Conservation (phyloP, 2,113 vertebrate species). For the Todiramphus saurophagus region DNA sequence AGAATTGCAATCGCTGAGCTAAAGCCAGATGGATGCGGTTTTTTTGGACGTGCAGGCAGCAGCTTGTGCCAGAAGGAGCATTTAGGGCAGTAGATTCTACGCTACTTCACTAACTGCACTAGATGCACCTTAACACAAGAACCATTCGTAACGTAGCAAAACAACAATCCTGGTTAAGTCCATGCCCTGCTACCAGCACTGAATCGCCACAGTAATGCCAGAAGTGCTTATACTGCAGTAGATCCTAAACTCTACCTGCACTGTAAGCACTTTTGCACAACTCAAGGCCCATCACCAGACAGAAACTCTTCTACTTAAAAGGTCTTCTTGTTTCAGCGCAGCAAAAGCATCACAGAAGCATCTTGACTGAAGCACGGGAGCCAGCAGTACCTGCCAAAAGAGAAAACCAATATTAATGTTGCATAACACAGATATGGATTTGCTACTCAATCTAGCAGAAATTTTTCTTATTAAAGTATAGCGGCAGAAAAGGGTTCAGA, state of each 20-base stretch:
- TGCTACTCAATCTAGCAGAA: not conserved
- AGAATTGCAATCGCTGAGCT: not conserved
- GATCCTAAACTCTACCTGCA: constrained; percentile 82
- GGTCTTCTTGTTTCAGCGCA: not conserved
- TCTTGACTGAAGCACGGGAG: not conserved
- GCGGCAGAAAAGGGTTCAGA: not conserved
- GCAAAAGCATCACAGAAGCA: not conserved
- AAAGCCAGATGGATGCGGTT: not conserved
- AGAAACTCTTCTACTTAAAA: not conserved
- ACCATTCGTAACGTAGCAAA: not conserved
- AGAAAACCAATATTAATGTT: not conserved
- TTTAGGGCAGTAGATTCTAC: constrained; percentile 97
- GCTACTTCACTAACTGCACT: constrained; percentile 97
- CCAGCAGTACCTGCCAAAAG: constrained; percentile 16
- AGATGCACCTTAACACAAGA: constrained; percentile 99
- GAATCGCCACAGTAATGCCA: constrained; percentile 76
- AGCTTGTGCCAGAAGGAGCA: constrained; percentile 98
- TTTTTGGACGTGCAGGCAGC: constrained; percentile 46
- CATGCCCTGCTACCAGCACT: not conserved
- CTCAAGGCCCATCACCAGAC: constrained; percentile 61
- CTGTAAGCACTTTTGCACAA: constrained; percentile 88
- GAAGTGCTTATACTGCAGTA: constrained; percentile 86
- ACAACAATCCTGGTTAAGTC: not conserved
- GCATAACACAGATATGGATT: not conserved
- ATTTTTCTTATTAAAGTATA: not conserved